Conservation (phyloP, 1,140 invertebrate genomes). For the Luehdorfia chinensis region DNA sequence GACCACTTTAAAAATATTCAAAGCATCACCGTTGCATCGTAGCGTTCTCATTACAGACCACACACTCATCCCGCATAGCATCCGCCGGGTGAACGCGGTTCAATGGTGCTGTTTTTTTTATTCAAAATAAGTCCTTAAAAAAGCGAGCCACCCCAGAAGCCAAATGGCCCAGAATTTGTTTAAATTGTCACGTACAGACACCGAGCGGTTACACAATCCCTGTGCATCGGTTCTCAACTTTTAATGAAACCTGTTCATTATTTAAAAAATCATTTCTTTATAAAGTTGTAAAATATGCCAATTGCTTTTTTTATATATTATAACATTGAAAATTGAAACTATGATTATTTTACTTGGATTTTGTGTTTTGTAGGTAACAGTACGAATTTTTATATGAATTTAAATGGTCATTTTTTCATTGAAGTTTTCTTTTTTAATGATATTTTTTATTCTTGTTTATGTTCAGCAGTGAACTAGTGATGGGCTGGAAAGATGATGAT, state of each 20-base stretch:
- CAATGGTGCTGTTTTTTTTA: constrained; percentile 59
- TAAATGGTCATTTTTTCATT: too few species aligned
- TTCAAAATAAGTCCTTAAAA: constrained; percentile 70
- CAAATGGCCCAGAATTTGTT: constrained; percentile 77
- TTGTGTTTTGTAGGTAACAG: too few species aligned
- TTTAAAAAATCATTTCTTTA: too few species aligned
- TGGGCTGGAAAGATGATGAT: too few species aligned
- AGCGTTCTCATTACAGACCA: constrained; percentile 37
- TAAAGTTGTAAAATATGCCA: too few species aligned
- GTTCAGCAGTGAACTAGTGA: too few species aligned
- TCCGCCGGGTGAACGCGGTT: constrained; percentile 44
- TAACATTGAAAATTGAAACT: too few species aligned
- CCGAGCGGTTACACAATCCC: constrained; percentile 67
- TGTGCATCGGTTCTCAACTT: constrained; percentile 39
- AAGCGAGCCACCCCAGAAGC: constrained; percentile 65
- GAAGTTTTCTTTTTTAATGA: too few species aligned
- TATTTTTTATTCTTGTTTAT: too few species aligned
- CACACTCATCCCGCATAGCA: constrained; percentile 57
- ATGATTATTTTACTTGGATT: too few species aligned
- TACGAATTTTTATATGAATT: too few species aligned
- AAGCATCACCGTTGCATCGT: constrained; percentile 9
- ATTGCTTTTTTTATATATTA: too few species aligned
- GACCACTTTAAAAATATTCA: constrained; percentile 1
- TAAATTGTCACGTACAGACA: constrained; percentile 76
- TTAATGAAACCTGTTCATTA: constrained; percentile 5